These are phyloP conservation scores for Hydrocynus forskahlii DNA, from an alignment of 2,797 vertebrate species.

Conservation along the genomic window DNA sequence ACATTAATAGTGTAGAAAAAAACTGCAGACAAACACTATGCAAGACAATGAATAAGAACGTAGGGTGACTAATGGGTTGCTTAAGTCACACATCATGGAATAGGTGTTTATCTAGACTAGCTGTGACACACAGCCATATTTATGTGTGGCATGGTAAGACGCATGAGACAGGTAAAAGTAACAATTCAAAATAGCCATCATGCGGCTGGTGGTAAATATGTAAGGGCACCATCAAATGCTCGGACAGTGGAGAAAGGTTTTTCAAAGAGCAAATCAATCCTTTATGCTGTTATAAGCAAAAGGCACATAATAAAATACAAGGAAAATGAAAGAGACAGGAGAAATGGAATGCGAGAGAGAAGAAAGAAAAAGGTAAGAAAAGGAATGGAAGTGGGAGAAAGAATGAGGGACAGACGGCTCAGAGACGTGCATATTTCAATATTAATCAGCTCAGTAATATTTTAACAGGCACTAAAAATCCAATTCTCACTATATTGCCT, in stretches of 20 bases:
- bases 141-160: conserved; percentile 64
- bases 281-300: background rate
- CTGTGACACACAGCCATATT: conserved; percentile 60
- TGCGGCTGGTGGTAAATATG: conserved; percentile 55
- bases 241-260: conserved; percentile 51
- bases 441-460: conserved; percentile 88
- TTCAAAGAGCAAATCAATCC: conserved; percentile 26
- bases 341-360: conserved; percentile 54
- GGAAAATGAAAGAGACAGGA: conserved; percentile 60
- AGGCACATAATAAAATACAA: conserved; percentile 2
- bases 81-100: conserved; percentile 33
- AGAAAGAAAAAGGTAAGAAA: conserved; percentile 52
- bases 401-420: conserved; percentile 71
- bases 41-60: conserved; percentile 36
- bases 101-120: conserved; percentile 51
- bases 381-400: conserved; percentile 26
- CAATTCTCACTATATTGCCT: conserved; percentile 82
- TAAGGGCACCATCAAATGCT: conserved; percentile 46
- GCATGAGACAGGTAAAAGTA: conserved; percentile 69
- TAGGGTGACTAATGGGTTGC: conserved; percentile 35
- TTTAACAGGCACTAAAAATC: conserved; percentile 86
- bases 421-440: conserved; percentile 81
- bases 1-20: conserved; percentile 42
- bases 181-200: conserved; percentile 65
- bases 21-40: conserved; percentile 31